Evolutionary conservation across 2,113 vertebrate species (phyloP), one percentile per base, ranked within the genome.

Genomic region (Turnix velox): DNA sequence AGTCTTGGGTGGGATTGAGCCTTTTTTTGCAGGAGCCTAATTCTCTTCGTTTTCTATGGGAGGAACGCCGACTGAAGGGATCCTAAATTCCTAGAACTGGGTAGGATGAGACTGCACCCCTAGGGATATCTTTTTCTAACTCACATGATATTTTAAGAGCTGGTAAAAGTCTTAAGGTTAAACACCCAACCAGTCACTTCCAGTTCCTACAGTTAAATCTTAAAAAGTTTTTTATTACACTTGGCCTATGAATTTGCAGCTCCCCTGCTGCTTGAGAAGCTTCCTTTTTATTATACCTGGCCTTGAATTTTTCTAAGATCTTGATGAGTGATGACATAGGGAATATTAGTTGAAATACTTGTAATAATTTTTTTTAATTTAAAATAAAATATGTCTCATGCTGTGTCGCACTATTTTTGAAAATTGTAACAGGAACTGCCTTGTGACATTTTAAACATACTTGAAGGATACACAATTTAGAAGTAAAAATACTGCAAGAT

Each of bases 171-270:
- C 6, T 8, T 74, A 40, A 74, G 24, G 13, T 68, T 84, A 69
- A 76, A 42, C 9, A 16, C 23, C 9, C 0, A 0, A 27, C 58
- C 12, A 16, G 42, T 45, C 35, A 10, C n/a, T 67, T 58, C 69
- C 66, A 24, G n/a, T 84, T 87, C 69, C 31, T 45, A 20, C 16
- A n/a, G 18, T 30, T 35, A 31, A n/a, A 33, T 46, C 33, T 55
- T 51, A 45, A 79, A 76, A 28, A 54, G 17, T 0, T 71, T 33
- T 68, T 57, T 68, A 14, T 49, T 59, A 31, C 12, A 20, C 18
- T 79, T 75, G 35, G 33, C 46, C 24, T 58, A 16, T 27, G 23
- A 52, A 57, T 74, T 82, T 82, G 25, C 28, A 83, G 28, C 28
- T 86, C 12, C 6, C 14, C 22, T 40, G 28, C 25, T 79, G 42